Evolutionary conservation across 2,888 invertebrate species (phyloP).

Genomic region (Agrilus biguttatus): DNA sequence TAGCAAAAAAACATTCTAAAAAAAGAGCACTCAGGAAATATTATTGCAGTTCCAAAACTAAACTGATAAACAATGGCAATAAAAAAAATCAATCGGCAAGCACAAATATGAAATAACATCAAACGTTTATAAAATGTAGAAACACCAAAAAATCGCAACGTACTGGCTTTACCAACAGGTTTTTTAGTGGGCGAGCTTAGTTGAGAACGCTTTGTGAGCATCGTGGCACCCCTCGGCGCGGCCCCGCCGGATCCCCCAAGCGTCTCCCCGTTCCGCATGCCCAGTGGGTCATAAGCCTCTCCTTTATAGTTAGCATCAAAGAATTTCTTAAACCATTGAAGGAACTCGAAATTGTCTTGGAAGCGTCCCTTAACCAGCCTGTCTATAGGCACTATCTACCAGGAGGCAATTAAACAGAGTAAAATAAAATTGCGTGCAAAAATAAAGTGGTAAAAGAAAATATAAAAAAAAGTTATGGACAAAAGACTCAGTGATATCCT

Average conservation of each 20-base stretch:
- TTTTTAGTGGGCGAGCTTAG: constrained; percentile 30
- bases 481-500: background rate
- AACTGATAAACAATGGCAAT: constrained; percentile 1
- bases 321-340: constrained; percentile 99
- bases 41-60: background rate
- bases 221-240: constrained; percentile 38
- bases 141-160: constrained; percentile 13
- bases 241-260: constrained; percentile 64
- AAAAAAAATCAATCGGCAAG: constrained; percentile 1
- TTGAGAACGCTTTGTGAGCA: constrained; percentile 27
- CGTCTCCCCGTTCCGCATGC: constrained; percentile 70
- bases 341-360: constrained; percentile 99
- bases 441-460: constrained; percentile 5
- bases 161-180: constrained; percentile 45
- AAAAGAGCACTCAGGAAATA: background rate
- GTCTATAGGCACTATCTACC: constrained; percentile 85
- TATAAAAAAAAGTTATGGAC: constrained; percentile 3
- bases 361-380: constrained; percentile 94
- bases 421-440: constrained; percentile 3
- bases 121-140: background rate
- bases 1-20: no score
- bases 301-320: constrained; percentile 98
- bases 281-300: constrained; percentile 81
- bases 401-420: constrained; percentile 18
- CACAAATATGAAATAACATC: background rate